phyloP scores from a whole-genome alignment of 2,113 vertebrate species.

The Periophthalmus modestus region DNA sequence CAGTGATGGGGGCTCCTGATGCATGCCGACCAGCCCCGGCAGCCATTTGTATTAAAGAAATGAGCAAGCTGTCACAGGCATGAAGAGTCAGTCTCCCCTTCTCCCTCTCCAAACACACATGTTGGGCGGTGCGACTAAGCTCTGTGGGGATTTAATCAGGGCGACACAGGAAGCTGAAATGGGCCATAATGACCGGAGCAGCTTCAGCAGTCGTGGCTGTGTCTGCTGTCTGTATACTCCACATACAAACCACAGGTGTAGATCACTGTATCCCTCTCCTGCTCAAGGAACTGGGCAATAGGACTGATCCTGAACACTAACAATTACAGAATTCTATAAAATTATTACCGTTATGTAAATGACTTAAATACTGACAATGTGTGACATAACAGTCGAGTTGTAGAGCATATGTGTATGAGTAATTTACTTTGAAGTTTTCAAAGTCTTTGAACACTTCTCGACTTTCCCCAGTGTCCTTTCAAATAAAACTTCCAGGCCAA shows the following conservation, averaged over 20 bases:
- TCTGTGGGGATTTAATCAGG: slow-evolving; percentile 76
- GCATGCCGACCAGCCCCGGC: slow-evolving; percentile 86
- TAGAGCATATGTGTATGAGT: neutral
- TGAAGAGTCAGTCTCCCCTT: slow-evolving; percentile 75
- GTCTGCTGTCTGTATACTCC: slow-evolving; percentile 31
- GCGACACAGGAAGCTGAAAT: slow-evolving; percentile 74
- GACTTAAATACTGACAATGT: neutral
- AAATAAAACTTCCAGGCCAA: neutral
- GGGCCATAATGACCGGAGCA: slow-evolving; percentile 71
- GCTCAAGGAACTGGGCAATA: slow-evolving; percentile 34
- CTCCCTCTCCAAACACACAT: slow-evolving; percentile 32
- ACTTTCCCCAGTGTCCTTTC: neutral
- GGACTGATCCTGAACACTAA: slow-evolving; percentile 6
- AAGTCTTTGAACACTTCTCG: neutral
- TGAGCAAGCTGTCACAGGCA: slow-evolving; percentile 82
- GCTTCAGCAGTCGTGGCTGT: slow-evolving; percentile 51
- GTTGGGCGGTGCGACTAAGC: slow-evolving; percentile 48
- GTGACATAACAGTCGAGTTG: neutral
- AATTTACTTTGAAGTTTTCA: neutral
- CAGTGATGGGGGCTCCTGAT: slow-evolving; percentile 87
- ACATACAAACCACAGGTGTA: slow-evolving; percentile 39
- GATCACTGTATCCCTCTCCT: slow-evolving; percentile 1
- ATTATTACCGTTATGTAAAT: neutral
- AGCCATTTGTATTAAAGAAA: slow-evolving; percentile 93
- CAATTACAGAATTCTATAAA: neutral